Percentiles rank a stretch among this genome's conserved stretches.
Conservation (phyloP, 2,113 vertebrate genomes). For the Tenrec ecaudatus region DNA sequence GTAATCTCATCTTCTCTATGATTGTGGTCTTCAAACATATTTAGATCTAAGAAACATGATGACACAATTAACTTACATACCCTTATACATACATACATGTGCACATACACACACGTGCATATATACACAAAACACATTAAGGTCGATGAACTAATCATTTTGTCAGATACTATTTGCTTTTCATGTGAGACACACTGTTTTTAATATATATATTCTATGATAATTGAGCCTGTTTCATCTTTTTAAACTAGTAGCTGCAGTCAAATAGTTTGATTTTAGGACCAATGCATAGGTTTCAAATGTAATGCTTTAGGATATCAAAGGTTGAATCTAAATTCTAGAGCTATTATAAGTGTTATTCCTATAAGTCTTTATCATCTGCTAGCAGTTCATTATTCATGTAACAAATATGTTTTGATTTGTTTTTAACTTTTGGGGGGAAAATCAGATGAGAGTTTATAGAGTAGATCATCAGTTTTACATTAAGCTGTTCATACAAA, state of each 20-base stretch:
- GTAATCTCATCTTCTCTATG: not conserved
- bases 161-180: slow-evolving; percentile 12
- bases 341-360: not conserved
- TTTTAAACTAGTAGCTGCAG: slow-evolving; percentile 32
- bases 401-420: slow-evolving; percentile 25
- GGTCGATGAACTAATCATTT: slow-evolving; percentile 30
- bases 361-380: slow-evolving; percentile 46
- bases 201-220: slow-evolving; percentile 50
- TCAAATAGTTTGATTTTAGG: slow-evolving; percentile 46
- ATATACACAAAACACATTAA: not conserved
- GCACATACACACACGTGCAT: not conserved
- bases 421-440: no score
- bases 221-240: slow-evolving; percentile 36
- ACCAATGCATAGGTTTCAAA: slow-evolving; percentile 33
- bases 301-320: slow-evolving; percentile 25
- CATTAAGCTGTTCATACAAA: no score
- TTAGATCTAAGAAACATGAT: not conserved
- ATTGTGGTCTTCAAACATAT: not conserved
- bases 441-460: no score
- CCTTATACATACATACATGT: no score
- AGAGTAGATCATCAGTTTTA: no score
- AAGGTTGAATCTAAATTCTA: slow-evolving; percentile 39
- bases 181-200: not conserved
- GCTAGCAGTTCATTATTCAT: slow-evolving; percentile 27
- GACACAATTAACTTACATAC: not conserved